phyloP scores from a whole-genome alignment of 2,113 vertebrate genomes.

The Cryptotis parvus region DNA sequence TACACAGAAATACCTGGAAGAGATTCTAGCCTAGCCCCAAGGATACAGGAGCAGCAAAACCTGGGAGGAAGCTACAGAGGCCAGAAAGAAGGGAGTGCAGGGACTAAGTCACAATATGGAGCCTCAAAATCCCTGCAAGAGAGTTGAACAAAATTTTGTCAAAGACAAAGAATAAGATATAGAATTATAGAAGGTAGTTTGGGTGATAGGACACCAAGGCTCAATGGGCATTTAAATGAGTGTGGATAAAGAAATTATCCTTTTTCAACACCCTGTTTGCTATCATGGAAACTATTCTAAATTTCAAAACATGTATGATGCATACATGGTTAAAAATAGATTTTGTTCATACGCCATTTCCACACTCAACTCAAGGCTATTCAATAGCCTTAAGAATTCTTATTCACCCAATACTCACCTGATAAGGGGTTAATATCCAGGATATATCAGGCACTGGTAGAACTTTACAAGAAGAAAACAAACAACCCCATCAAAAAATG shows the following conservation, averaged over 20 bases:
- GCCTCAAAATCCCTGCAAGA: not conserved
- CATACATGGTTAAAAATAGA: not conserved
- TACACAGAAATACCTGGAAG: not conserved
- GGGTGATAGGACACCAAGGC: not conserved
- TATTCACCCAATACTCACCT: too few species aligned
- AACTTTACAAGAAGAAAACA: too few species aligned
- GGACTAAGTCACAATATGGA: not conserved
- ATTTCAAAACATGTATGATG: not conserved
- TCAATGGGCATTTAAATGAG: not conserved
- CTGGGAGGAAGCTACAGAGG: rapidly evolving
- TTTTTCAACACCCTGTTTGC: not conserved
- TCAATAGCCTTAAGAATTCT: not conserved
- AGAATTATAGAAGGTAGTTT: not conserved
- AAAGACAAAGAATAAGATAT: not conserved
- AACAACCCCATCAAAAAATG: too few species aligned
- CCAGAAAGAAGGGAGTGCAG: not conserved
- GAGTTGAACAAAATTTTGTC: not conserved
- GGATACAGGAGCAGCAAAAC: not conserved
- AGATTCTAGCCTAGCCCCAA: not conserved
- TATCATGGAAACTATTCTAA: not conserved
- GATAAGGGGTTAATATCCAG: too few species aligned
- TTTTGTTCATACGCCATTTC: not conserved
- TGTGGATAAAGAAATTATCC: not conserved
- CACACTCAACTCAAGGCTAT: too few species aligned
- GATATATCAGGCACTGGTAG: too few species aligned